Percentiles rank a stretch among this genome's conserved stretches.
Evolutionary conservation across 1,140 invertebrate genomes (phyloP).

Genomic region (Temnothorax nylanderi): DNA sequence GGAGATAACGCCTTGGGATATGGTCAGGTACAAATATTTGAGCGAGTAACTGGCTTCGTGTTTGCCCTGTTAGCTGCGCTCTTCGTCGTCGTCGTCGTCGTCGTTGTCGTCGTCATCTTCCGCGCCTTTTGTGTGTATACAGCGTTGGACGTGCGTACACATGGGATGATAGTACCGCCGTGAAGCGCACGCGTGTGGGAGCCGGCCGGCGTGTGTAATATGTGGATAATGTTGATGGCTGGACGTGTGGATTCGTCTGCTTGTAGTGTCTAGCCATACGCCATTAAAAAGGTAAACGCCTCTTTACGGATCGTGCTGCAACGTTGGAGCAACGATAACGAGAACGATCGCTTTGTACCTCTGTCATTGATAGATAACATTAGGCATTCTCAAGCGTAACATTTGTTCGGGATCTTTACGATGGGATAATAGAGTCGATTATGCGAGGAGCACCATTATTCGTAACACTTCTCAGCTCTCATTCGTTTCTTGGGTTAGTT

Average conservation of each 20-base stretch:
- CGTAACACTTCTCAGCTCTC: background rate
- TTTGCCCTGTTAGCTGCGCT: slow-evolving; percentile 77
- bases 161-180: slow-evolving; percentile 26
- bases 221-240: slow-evolving; percentile 63
- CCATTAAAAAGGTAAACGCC: slow-evolving; percentile 56
- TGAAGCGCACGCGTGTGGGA: slow-evolving; percentile 38
- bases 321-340: slow-evolving; percentile 21
- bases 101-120: slow-evolving; percentile 41
- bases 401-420: slow-evolving; percentile 20
- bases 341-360: slow-evolving; percentile 30
- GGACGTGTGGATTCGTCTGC: slow-evolving; percentile 42
- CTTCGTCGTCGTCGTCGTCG: slow-evolving; percentile 48
- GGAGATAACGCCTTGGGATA: slow-evolving; percentile 76
- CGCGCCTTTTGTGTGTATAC: slow-evolving; percentile 30
- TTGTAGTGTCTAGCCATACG: slow-evolving; percentile 24
- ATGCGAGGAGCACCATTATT: slow-evolving; percentile 27
- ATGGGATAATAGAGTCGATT: slow-evolving; percentile 36
- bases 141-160: slow-evolving; percentile 55
- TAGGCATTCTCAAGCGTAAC: slow-evolving; percentile 24
- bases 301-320: slow-evolving; percentile 59
- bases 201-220: slow-evolving; percentile 51
- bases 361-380: slow-evolving; percentile 40
- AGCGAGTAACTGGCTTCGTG: slow-evolving; percentile 79
- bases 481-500: background rate
- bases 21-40: slow-evolving; percentile 83